These are phyloP conservation scores for Syrrhaptes paradoxus DNA, from an alignment of 2,113 vertebrate genomes.

Conservation along the genomic window DNA sequence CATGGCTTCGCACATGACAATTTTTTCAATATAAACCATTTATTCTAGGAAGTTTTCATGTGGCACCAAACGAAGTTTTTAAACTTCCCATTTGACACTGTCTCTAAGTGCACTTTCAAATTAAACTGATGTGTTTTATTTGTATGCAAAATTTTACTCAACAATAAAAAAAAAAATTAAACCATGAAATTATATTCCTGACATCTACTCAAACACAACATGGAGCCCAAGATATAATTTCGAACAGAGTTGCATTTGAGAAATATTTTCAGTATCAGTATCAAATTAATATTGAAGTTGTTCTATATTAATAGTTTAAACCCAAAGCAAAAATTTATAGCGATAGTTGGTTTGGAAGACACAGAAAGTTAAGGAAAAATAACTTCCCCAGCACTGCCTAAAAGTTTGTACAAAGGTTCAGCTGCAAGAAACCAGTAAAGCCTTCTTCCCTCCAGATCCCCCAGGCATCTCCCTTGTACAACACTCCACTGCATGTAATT, in stretches of 20 bases:
- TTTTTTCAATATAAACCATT: not conserved
- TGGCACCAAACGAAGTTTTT: not conserved
- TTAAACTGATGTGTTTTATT: not conserved
- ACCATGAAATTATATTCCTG: conserved; percentile 16
- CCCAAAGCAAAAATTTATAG: not conserved
- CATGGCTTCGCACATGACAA: rapidly evolving
- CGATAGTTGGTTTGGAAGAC: not conserved
- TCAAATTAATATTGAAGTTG: not conserved
- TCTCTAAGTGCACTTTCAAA: not conserved
- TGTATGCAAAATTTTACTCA: not conserved
- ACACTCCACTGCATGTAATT: not conserved
- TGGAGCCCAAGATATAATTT: not conserved
- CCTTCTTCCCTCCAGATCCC: not conserved
- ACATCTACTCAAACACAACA: not conserved
- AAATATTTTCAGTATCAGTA: not conserved
- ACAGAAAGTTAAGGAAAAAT: not conserved
- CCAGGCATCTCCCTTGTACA: not conserved
- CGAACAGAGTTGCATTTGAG: not conserved
- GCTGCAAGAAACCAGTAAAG: not conserved
- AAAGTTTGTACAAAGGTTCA: not conserved
- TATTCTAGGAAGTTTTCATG: not conserved
- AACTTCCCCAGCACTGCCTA: not conserved
- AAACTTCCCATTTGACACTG: not conserved
- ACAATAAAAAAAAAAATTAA: conserved; percentile 16
- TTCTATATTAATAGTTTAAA: not conserved